These are phyloP conservation scores for Otolemur crassicaudatus DNA, from an alignment of 2,797 vertebrate species.

Conservation along the genomic window DNA sequence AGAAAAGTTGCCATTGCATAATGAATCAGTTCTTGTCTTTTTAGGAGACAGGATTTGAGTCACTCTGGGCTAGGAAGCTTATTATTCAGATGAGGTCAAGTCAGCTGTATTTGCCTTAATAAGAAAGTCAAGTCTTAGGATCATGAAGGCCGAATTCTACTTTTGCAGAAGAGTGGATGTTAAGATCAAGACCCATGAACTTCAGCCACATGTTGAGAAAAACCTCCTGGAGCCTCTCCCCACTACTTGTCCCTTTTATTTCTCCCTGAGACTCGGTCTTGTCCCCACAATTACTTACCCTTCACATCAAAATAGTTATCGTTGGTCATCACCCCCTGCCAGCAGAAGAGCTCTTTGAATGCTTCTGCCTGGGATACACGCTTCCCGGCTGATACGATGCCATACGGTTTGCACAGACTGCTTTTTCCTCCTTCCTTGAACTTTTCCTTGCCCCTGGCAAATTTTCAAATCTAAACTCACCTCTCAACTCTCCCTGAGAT, in stretches of 20 bases:
- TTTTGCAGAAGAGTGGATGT: background rate
- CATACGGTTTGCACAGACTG: background rate
- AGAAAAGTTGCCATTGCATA: slow-evolving; percentile 65
- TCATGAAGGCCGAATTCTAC: background rate
- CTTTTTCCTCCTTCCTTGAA: background rate
- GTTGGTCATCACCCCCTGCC: background rate
- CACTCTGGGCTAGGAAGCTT: slow-evolving; percentile 51
- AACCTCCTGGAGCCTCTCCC: background rate
- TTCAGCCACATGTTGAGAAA: background rate
- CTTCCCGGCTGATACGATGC: background rate
- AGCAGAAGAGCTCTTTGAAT: background rate
- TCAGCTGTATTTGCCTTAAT: slow-evolving; percentile 59
- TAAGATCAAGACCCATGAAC: background rate
- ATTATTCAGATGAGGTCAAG: slow-evolving; percentile 53
- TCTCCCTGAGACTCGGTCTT: background rate
- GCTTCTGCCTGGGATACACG: background rate
- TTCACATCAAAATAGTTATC: background rate
- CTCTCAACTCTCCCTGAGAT: background rate
- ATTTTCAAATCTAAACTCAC: background rate
- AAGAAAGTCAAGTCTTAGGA: slow-evolving; percentile 65
- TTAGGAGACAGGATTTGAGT: slow-evolving; percentile 75
- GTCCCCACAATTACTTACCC: background rate
- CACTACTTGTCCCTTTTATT: background rate
- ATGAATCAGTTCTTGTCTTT: slow-evolving; percentile 68
- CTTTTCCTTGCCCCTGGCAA: background rate